These are phyloP conservation scores for Hystrix brachyura DNA, from an alignment of 2,113 vertebrate species.

Conservation along the genomic window DNA sequence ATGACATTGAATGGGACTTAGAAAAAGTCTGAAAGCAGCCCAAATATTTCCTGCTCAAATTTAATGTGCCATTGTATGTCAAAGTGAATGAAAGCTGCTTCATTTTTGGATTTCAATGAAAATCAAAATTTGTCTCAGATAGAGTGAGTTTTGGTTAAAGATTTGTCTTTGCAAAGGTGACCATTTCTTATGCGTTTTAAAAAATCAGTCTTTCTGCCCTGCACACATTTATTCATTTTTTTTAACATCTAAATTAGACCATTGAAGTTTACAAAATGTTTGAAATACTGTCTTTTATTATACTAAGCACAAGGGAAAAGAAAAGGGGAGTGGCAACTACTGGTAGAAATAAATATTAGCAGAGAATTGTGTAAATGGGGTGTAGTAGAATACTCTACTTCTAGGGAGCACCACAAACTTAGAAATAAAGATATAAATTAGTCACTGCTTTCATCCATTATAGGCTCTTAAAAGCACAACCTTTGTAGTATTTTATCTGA, in stretches of 20 bases:
- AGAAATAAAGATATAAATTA: conserved; percentile 47
- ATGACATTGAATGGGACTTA: background rate
- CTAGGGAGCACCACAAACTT: background rate
- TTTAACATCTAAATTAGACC: background rate
- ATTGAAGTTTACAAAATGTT: background rate
- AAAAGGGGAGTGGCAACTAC: too few relatives aligned
- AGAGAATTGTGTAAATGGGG: background rate
- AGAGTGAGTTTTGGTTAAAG: background rate
- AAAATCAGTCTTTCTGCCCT: background rate
- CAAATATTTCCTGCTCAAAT: background rate
- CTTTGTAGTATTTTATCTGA: background rate
- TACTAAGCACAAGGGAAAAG: background rate
- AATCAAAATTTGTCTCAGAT: background rate
- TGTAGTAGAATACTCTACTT: background rate
- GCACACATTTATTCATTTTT: background rate
- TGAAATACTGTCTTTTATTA: background rate
- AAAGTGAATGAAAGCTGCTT: background rate
- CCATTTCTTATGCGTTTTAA: background rate
- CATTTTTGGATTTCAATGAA: conserved; percentile 2
- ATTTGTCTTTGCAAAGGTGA: conserved; percentile 6
- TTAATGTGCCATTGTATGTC: background rate
- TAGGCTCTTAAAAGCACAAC: background rate
- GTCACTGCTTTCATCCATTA: background rate
- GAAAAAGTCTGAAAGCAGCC: background rate
- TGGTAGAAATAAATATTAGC: background rate